phyloP scores from a whole-genome alignment of 1,140 invertebrate genomes.

The Ceratina australensis region DNA sequence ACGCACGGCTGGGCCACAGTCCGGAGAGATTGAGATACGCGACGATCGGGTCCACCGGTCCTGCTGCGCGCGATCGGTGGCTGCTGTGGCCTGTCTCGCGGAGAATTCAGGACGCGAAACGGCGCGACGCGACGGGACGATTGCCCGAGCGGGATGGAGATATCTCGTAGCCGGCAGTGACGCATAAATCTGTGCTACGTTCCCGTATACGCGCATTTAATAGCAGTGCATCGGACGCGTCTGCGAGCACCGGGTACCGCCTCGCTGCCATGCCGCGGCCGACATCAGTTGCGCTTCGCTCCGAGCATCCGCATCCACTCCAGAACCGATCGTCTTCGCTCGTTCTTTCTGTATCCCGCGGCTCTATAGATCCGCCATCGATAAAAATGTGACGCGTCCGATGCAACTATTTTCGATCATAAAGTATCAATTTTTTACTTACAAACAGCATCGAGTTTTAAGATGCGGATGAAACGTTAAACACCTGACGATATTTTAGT shows the following conservation, averaged over 20 bases:
- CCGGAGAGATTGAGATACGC: conserved; percentile 60
- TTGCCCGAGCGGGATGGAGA: conserved; percentile 39
- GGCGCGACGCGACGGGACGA: not conserved
- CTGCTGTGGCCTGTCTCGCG: conserved; percentile 26
- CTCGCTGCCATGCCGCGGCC: conserved; percentile 21
- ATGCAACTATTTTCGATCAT: not conserved
- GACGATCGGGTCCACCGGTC: conserved; percentile 37
- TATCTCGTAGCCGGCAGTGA: conserved; percentile 62
- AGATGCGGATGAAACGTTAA: not conserved
- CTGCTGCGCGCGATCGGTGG: conserved; percentile 44
- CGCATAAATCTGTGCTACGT: conserved; percentile 62
- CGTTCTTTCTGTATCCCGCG: conserved; percentile 33
- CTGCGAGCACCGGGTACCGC: conserved; percentile 35
- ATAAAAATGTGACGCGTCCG: conserved; percentile 29
- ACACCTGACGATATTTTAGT: not conserved
- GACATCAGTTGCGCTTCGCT: conserved; percentile 40
- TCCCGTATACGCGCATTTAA: conserved; percentile 59
- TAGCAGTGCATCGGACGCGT: conserved; percentile 58
- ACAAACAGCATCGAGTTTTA: not conserved
- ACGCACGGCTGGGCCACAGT: conserved; percentile 43
- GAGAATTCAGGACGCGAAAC: conserved; percentile 8
- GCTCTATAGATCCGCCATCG: conserved; percentile 24
- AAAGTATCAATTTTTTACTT: not conserved
- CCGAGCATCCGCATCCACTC: conserved; percentile 13
- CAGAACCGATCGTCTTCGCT: not conserved